Evolutionary conservation across 2,113 vertebrate species (phyloP).

Genomic region (Pungitius pungitius): DNA sequence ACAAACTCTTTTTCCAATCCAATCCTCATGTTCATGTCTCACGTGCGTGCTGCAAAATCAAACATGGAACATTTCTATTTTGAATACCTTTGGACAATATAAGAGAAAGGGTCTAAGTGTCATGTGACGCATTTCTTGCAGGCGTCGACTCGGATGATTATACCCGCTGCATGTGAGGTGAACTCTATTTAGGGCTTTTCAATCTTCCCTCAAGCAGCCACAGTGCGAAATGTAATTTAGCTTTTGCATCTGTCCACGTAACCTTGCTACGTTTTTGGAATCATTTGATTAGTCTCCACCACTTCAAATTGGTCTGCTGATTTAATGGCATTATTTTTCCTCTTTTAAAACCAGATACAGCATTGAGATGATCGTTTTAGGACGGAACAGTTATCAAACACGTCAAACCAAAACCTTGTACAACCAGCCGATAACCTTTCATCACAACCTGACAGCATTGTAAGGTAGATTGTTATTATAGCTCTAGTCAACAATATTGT

Average conservation of each 20-base stretch:
- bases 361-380: neutral
- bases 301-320: constrained; percentile 66
- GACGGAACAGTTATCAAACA: neutral
- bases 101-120: neutral
- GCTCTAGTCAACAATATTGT: constrained; percentile 16
- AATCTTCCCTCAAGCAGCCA: constrained; percentile 64
- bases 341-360: constrained; percentile 45
- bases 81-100: neutral
- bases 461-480: constrained; percentile 20
- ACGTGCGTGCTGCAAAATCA: neutral
- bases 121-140: constrained; percentile 16
- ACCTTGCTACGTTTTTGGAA: constrained; percentile 78
- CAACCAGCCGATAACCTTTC: neutral
- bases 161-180: constrained; percentile 49
- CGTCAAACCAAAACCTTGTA: neutral
- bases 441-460: constrained; percentile 3
- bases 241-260: constrained; percentile 65
- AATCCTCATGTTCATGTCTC: no score
- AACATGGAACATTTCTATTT: constrained; percentile 7
- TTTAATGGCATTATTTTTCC: constrained; percentile 71
- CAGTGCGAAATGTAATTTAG: constrained; percentile 76
- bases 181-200: constrained; percentile 70
- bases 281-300: constrained; percentile 75
- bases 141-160: constrained; percentile 29
- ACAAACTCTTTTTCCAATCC: neutral